Conservation (phyloP, 2,888 invertebrate genomes). For the Metacarcinus magister region DNA sequence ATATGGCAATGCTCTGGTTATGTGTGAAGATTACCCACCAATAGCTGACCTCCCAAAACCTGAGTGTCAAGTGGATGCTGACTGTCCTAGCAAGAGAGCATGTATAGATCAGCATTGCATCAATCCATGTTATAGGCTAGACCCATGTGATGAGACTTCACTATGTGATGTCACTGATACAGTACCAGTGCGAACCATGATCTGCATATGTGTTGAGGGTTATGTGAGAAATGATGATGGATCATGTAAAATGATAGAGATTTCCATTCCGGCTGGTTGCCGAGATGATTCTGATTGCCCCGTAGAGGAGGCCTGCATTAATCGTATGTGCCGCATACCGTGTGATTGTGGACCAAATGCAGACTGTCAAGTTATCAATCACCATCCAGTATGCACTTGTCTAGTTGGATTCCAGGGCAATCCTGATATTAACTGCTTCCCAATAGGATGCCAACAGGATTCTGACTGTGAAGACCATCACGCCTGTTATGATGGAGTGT, state of each 20-base stretch:
- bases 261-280: slow-evolving; percentile 88
- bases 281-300: slow-evolving; percentile 92
- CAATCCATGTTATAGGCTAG: slow-evolving; percentile 83
- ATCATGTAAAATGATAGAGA: slow-evolving; percentile 82
- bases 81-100: slow-evolving; percentile 83
- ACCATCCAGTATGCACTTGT: slow-evolving; percentile 94
- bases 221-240: slow-evolving; percentile 82
- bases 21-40: slow-evolving; percentile 88
- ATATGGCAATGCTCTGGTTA: slow-evolving; percentile 93
- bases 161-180: slow-evolving; percentile 86
- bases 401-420: slow-evolving; percentile 93
- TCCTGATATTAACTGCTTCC: slow-evolving; percentile 91
- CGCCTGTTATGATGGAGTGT: slow-evolving; percentile 91
- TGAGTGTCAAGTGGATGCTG: slow-evolving; percentile 82
- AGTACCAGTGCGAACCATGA: slow-evolving; percentile 83
- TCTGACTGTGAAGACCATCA: slow-evolving; percentile 93
- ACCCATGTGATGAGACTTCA: slow-evolving; percentile 85
- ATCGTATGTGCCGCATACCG: slow-evolving; percentile 93
- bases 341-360: slow-evolving; percentile 94
- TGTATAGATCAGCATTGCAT: slow-evolving; percentile 83
- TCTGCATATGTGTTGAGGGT: slow-evolving; percentile 83
- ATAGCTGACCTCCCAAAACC: slow-evolving; percentile 90
- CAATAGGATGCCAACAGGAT: slow-evolving; percentile 92
- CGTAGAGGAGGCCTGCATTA: slow-evolving; percentile 92
- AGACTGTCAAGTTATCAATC: slow-evolving; percentile 92